These are phyloP conservation scores for Polyodon spathula DNA, from an alignment of 2,113 vertebrate species.

Conservation along the genomic window DNA sequence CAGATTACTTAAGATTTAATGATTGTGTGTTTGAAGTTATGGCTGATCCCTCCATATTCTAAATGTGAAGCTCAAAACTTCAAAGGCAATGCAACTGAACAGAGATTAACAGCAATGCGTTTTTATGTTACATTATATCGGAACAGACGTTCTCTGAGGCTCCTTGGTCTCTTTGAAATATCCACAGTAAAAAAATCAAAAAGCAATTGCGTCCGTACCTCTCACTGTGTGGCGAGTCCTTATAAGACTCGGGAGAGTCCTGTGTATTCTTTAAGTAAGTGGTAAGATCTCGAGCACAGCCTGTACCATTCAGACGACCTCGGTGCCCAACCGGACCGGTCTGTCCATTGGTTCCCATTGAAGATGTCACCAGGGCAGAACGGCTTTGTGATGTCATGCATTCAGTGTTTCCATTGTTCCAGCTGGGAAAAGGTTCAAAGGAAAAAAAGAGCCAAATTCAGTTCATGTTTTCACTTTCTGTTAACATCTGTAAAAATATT, in stretches of 20 bases:
- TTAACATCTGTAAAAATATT: too few species aligned
- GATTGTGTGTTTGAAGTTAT: too few species aligned
- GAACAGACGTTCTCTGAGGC: too few species aligned
- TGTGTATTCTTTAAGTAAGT: conserved; percentile 66
- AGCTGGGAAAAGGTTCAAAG: conserved; percentile 57
- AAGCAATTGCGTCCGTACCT: conserved; percentile 56
- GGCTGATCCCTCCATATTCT: too few species aligned
- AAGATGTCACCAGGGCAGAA: conserved; percentile 72
- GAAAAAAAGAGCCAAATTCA: conserved; percentile 11
- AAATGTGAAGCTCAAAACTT: too few species aligned
- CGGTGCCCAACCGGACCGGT: conserved; percentile 63
- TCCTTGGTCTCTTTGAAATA: too few species aligned
- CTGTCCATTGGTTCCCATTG: conserved; percentile 72
- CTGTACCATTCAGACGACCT: conserved; percentile 76
- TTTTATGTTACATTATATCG: too few species aligned
- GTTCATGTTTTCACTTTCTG: neutral
- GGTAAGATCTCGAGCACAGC: conserved; percentile 67
- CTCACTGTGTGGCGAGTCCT: conserved; percentile 79
- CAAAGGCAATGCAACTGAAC: too few species aligned
- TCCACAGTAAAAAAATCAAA: too few species aligned
- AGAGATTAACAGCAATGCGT: too few species aligned
- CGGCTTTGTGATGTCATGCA: conserved; percentile 76
- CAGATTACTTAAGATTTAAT: too few species aligned
- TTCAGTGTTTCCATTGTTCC: conserved; percentile 77
- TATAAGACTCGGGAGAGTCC: conserved; percentile 74